These are phyloP conservation scores for Sphaeramia orbicularis DNA, from an alignment of 2,797 vertebrate species.

Conservation along the genomic window DNA sequence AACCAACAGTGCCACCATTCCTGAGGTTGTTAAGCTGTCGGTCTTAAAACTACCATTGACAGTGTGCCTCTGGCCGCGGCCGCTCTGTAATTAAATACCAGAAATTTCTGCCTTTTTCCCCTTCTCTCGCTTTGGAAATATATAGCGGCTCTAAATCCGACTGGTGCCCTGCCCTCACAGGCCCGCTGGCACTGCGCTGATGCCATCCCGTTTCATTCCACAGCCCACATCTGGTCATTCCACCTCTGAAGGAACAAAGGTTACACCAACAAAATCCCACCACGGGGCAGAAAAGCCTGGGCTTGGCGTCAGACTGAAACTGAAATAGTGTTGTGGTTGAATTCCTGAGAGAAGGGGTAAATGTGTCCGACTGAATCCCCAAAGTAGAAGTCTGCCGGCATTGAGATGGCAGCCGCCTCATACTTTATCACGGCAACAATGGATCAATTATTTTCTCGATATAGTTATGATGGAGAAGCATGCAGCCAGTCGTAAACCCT, in stretches of 20 bases:
- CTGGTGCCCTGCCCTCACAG: conserved; percentile 53
- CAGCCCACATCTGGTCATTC: conserved; percentile 45
- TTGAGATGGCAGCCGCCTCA: too few relatives aligned
- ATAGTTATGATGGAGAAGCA: too few relatives aligned
- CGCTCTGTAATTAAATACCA: conserved; percentile 76
- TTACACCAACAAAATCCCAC: conserved; percentile 35
- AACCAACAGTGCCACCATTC: conserved; percentile 68
- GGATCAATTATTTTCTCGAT: too few relatives aligned
- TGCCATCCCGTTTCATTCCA: conserved; percentile 49
- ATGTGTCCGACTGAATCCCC: conserved; percentile 14
- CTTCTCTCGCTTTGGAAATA: conserved; percentile 56
- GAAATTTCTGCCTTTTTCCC: conserved; percentile 46
- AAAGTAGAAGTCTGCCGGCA: conserved; percentile 8
- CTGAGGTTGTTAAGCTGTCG: conserved; percentile 60
- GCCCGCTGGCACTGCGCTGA: conserved; percentile 36
- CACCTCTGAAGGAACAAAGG: conserved; percentile 37
- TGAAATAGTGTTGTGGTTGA: conserved; percentile 29
- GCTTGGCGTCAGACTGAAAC: conserved; percentile 27
- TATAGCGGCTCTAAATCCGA: conserved; percentile 68
- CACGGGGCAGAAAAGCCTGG: conserved; percentile 16
- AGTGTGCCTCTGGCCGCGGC: conserved; percentile 50
- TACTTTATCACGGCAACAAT: too few relatives aligned
- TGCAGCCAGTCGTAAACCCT: too few relatives aligned
- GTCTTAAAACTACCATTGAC: conserved; percentile 66
- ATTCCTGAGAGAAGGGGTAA: conserved; percentile 24